Base-by-base conservation (phyloP, 2,888 invertebrate species). In the Drosophila mettleri region DNA sequence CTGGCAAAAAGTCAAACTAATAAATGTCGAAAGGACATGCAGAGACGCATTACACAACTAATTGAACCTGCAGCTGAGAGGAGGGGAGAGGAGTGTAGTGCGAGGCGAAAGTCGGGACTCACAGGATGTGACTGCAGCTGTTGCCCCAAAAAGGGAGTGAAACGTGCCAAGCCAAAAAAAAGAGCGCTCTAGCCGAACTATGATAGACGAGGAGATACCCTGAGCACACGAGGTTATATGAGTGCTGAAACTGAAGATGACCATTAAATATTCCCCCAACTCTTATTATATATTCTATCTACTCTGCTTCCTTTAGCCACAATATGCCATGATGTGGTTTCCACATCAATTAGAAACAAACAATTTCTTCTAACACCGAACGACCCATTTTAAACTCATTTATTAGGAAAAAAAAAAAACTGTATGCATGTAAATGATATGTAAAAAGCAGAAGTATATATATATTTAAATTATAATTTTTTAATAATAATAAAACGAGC, bases 401-500 rank as follows among this genome's bases (percentile, higher is more conserved):
- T 18, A 31, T 46, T 18, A 18, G 3, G 7, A 18, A 18, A 29
- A 29, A 45, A 29, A 24, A n/a, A 12, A n/a, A n/a, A n/a, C n/a
- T n/a, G 14, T 9, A 48, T 20, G 31, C 22, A 48, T 48, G 31
- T 43, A 54, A 68, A 39, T 46, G 53, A 75, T 67, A 65, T 69
- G 77, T 64, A 57, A 62, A 67, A 68, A 49, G 48, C 66, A 69
- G 72, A 66, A 67, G 60, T 69, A 65, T 73, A 78, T 73, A 78
- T 86, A 64, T 74, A 77, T 85, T 69, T 71, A 87, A 85, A 87
- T 87, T 87, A 87, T 87, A 84, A 83, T 87, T 76, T 84, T 84
- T 81, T 81, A 86, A 66, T 74, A 69, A 72, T 67, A 73, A 72
- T 69, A 81, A 78, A 78, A 74, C 60, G 74, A 69, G 55, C 34